Percentiles rank a stretch among this genome's conserved stretches.
phyloP scores from a whole-genome alignment of 2,888 invertebrate species.

The Herminia tarsipennalis region DNA sequence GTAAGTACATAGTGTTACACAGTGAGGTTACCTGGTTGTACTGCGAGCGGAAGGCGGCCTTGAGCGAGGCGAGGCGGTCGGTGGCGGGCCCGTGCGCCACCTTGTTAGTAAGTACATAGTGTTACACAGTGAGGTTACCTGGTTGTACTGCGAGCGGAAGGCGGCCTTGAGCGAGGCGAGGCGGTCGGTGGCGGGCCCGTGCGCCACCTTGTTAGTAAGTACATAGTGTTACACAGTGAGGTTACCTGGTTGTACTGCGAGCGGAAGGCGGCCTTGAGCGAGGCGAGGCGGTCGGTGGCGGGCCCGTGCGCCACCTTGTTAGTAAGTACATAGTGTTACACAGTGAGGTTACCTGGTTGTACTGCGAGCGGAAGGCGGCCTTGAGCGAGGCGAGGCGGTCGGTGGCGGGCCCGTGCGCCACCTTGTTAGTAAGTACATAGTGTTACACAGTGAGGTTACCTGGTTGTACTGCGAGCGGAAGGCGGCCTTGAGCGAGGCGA shows the following conservation, averaged over 20 bases:
- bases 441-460: too few relatives aligned
- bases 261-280: conserved; percentile 96
- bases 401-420: conserved; percentile 91
- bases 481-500: conserved; percentile 96
- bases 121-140: too few relatives aligned
- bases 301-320: conserved; percentile 90
- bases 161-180: conserved; percentile 96
- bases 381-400: conserved; percentile 96
- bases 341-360: conserved; percentile 90
- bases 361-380: conserved; percentile 95
- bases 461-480: conserved; percentile 94
- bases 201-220: too few relatives aligned
- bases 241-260: conserved; percentile 92
- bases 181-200: conserved; percentile 94
- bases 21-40: conserved; percentile 91
- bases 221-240: too few relatives aligned
- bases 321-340: too few relatives aligned
- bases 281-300: conserved; percentile 94
- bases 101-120: too few relatives aligned
- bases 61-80: conserved; percentile 95
- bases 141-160: conserved; percentile 94
- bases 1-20: too few relatives aligned
- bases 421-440: too few relatives aligned
- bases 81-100: conserved; percentile 92
- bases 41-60: conserved; percentile 95